Conservation (phyloP, 2,797 vertebrate genomes). For the Liparis tanakae region DNA sequence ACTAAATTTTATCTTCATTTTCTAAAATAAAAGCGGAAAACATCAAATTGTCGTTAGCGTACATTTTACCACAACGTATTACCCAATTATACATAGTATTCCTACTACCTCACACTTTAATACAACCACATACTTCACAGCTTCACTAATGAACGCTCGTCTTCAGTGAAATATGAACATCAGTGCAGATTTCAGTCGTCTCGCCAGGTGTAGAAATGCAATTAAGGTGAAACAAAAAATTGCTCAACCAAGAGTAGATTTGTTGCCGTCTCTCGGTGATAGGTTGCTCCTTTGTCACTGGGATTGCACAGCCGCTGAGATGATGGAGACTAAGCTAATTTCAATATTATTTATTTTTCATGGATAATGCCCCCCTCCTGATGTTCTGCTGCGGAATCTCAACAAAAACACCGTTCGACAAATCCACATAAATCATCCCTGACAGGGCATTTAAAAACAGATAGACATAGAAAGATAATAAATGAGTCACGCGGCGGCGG, state of each 20-base stretch:
- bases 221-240: conserved; percentile 51
- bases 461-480: conserved; percentile 56
- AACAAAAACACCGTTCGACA: conserved; percentile 76
- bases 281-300: conserved; percentile 64
- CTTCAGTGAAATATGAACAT: conserved; percentile 28
- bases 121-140: conserved; percentile 8
- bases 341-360: conserved; percentile 68
- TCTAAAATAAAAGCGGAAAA: too few species aligned
- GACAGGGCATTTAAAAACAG: conserved; percentile 81
- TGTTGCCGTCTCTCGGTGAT: conserved; percentile 69
- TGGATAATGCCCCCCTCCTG: conserved; percentile 74
- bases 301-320: conserved; percentile 67
- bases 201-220: conserved; percentile 52
- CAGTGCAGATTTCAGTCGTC: conserved; percentile 26
- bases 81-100: background rate
- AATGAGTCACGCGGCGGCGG: conserved; percentile 29
- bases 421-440: conserved; percentile 76
- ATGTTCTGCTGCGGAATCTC: conserved; percentile 76
- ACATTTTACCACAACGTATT: background rate
- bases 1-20: too few species aligned
- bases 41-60: too few species aligned
- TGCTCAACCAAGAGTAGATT: conserved; percentile 58
- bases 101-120: background rate
- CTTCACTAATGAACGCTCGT: conserved; percentile 17
- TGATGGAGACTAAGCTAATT: conserved; percentile 75